Base-by-base conservation (phyloP, 2,113 vertebrate species). In the Heterocephalus glaber region DNA sequence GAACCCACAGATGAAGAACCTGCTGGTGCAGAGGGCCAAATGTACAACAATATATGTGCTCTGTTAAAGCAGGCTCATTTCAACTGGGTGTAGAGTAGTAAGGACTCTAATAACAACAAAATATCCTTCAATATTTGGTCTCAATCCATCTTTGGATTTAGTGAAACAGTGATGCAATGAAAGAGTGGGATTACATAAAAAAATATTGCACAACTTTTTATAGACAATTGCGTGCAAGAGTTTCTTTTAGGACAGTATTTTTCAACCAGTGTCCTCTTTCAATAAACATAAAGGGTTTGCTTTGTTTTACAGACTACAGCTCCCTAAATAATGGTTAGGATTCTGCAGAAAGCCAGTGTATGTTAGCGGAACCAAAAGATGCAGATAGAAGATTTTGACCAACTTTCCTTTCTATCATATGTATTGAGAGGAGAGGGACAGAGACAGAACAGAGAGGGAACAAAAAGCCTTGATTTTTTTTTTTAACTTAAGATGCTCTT, bases 221-320 rank as follows among this genome's bases (percentile, higher is more conserved):
- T 11, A n/a, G 47, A 61, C 6, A 85, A 60, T 49, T 63, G 61
- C 33, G 22, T 13, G 28, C 35, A 91, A 76, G 49, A 81, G 66
- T 89, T 83, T 66, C 60, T 89, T 89, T 52, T 19, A n/a, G 30
- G 58, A 22, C 61, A 86, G 2, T 63, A 86, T 86, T 95, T 95
- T 68, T 85, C 66, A 65, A 44, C 24, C 76, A 80, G 11, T 16
- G 60, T 19, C 8, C 22, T 83, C 44, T 84, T 8, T 47, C 58
- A 63, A 90, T 33, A 66, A 81, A 92, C 35, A 30, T 2, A 16
- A 9, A 63, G 20, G 30, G 54, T 35, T 82, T 35, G 14, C 35
- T 58, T 24, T 90, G 35, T 82, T 80, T 33, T 66, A 81, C 11
- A 7, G n/a, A 47, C 72, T 81, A 35, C 1, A 5, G 1, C 13